A percentile compares a stretch with the other conserved stretches of the same genome.
phyloP scores from a whole-genome alignment of 1,140 invertebrate species.

The Aphelenchoides fujianensis region DNA sequence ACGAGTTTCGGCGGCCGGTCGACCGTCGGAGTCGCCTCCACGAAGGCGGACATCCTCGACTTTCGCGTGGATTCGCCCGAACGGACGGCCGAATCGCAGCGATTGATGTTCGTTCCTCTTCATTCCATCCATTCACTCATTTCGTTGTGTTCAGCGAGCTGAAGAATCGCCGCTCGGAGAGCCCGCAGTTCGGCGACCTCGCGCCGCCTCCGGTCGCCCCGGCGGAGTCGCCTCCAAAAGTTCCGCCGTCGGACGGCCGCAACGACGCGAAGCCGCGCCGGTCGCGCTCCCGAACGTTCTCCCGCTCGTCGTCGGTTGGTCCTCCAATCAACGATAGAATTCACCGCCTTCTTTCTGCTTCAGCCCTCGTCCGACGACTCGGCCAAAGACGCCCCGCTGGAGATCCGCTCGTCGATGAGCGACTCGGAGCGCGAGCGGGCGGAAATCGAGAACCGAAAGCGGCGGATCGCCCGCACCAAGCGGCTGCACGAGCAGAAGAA shows the following conservation, averaged over 20 bases:
- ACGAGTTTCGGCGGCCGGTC: background rate
- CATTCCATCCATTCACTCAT: too few relatives aligned
- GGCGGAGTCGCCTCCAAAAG: background rate
- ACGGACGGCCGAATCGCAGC: background rate
- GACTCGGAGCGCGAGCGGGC: conserved; percentile 56
- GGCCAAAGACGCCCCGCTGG: conserved; percentile 19
- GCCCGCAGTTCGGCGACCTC: conserved; percentile 17
- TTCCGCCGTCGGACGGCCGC: too few relatives aligned
- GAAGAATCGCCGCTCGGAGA: conserved; percentile 32
- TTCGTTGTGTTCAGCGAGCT: conserved; percentile 32
- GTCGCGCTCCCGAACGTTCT: background rate
- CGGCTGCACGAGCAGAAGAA: conserved; percentile 30
- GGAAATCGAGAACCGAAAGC: conserved; percentile 59
- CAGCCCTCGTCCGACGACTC: conserved; percentile 1
- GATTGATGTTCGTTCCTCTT: too few relatives aligned
- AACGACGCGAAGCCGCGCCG: background rate
- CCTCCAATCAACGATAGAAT: background rate
- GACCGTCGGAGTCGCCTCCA: background rate
- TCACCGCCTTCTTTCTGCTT: background rate
- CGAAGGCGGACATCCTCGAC: too few relatives aligned
- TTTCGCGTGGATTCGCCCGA: background rate
- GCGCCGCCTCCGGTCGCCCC: background rate
- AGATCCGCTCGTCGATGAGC: conserved; percentile 52
- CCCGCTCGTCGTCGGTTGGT: background rate
- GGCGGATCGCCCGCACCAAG: conserved; percentile 52